These are phyloP conservation scores for Clarias batrachus DNA, from an alignment of 2,113 vertebrate species.

Conservation along the genomic window DNA sequence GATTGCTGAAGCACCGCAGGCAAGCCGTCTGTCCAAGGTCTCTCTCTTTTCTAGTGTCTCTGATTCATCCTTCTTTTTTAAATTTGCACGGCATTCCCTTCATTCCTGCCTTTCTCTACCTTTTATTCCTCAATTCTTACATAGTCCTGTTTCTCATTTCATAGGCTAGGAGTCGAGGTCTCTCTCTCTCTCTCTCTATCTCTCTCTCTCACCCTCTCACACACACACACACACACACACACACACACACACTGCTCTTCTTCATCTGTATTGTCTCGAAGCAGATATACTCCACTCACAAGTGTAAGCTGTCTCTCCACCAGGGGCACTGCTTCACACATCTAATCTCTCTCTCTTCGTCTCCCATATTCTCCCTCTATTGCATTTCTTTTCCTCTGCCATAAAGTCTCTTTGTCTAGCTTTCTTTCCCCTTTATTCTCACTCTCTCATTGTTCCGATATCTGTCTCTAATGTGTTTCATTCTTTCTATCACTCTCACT, in stretches of 20 bases:
- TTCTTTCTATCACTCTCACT: background rate
- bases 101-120: background rate
- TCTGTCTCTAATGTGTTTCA: background rate
- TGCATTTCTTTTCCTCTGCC: conserved; percentile 47
- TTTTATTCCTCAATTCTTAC: background rate
- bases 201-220: background rate
- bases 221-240: conserved; percentile 3
- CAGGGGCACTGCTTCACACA: conserved; percentile 63
- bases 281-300: background rate
- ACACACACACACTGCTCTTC: background rate
- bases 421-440: background rate
- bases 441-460: conserved; percentile 12
- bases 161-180: background rate
- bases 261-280: background rate
- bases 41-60: conserved; percentile 36
- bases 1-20: conserved; percentile 63
- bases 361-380: background rate
- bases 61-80: conserved; percentile 13
- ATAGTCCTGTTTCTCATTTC: background rate
- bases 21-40: conserved; percentile 58
- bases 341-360: conserved; percentile 35
- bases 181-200: background rate
- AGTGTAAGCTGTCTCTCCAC: conserved; percentile 43
- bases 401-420: conserved; percentile 31
- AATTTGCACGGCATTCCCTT: background rate